Conservation (phyloP, 2,888 invertebrate species). For the Chaetogeoica ovagalla region DNA sequence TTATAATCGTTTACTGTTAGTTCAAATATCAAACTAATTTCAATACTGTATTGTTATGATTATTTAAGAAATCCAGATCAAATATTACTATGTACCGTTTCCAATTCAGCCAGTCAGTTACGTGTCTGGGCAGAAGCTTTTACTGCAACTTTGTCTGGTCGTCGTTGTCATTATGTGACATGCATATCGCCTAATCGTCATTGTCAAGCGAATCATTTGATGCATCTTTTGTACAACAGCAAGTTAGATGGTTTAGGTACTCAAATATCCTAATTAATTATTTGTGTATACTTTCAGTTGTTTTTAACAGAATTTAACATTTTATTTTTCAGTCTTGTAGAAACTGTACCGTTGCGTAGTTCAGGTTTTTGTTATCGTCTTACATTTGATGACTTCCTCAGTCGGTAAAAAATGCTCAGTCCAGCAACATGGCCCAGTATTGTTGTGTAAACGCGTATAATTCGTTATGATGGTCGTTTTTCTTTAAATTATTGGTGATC, state of each 20-base stretch:
- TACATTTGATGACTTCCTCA: constrained; percentile 69
- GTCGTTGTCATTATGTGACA: constrained; percentile 90
- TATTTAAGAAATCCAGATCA: constrained; percentile 37
- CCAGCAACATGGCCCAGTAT: constrained; percentile 76
- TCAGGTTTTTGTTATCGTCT: constrained; percentile 76
- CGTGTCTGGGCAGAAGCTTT: constrained; percentile 48
- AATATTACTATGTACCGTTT: constrained; percentile 31
- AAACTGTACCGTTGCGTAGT: constrained; percentile 76
- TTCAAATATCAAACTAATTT: background rate
- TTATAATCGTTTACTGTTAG: background rate
- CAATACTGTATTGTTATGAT: background rate
- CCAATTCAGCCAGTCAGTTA: constrained; percentile 46
- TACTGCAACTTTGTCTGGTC: constrained; percentile 74
- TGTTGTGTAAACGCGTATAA: too few relatives aligned
- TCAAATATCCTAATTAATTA: background rate
- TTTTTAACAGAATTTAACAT: background rate
- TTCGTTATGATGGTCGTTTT: too few relatives aligned
- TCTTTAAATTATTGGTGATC: too few relatives aligned
- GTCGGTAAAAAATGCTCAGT: constrained; percentile 74
- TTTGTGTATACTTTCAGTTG: background rate
- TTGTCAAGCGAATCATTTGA: constrained; percentile 77
- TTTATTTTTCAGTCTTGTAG: constrained; percentile 67
- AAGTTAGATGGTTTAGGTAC: constrained; percentile 84
- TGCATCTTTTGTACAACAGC: constrained; percentile 80
- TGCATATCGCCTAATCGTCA: constrained; percentile 92